phyloP scores from a whole-genome alignment of 92 coral and sea anemone species.

The Palythoa grandiflora region DNA sequence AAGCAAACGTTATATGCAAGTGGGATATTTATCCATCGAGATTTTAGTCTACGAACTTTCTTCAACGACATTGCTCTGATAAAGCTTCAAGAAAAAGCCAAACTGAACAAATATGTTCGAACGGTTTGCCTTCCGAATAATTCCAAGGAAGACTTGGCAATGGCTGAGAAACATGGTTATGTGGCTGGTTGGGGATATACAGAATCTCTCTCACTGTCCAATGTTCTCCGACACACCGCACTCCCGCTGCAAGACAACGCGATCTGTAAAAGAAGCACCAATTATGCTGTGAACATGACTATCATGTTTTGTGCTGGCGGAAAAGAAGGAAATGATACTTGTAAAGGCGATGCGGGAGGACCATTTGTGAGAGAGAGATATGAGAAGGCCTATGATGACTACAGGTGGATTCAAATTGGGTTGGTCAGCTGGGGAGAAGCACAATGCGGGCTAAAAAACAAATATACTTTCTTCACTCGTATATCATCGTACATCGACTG shows the following conservation, averaged over 20 bases:
- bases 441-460: slow-evolving; percentile 69
- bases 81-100: slow-evolving; percentile 34
- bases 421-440: slow-evolving; percentile 89
- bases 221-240: slow-evolving; percentile 68
- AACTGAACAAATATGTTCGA: slow-evolving; percentile 55
- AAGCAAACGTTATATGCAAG: slow-evolving; percentile 38
- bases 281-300: slow-evolving; percentile 28
- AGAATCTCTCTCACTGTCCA: slow-evolving; percentile 22
- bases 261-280: slow-evolving; percentile 48
- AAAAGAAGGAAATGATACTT: slow-evolving; percentile 58
- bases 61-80: slow-evolving; percentile 70
- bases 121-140: slow-evolving; percentile 65
- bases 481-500: slow-evolving; percentile 14
- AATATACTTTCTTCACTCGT: slow-evolving; percentile 75
- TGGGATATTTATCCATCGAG: slow-evolving; percentile 58
- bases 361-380: slow-evolving; percentile 51
- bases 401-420: slow-evolving; percentile 80
- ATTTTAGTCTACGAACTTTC: neutral
- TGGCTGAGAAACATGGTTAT: slow-evolving; percentile 36
- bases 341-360: slow-evolving; percentile 82
- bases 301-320: slow-evolving; percentile 74
- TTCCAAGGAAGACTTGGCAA: slow-evolving; percentile 46
- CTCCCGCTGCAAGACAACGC: slow-evolving; percentile 58
- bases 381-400: neutral
- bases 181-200: slow-evolving; percentile 81